Evolutionary conservation across 2,888 invertebrate genomes (phyloP), one percentile per base, ranked within the genome.

Genomic region (Cryptophagus acutangulus): DNA sequence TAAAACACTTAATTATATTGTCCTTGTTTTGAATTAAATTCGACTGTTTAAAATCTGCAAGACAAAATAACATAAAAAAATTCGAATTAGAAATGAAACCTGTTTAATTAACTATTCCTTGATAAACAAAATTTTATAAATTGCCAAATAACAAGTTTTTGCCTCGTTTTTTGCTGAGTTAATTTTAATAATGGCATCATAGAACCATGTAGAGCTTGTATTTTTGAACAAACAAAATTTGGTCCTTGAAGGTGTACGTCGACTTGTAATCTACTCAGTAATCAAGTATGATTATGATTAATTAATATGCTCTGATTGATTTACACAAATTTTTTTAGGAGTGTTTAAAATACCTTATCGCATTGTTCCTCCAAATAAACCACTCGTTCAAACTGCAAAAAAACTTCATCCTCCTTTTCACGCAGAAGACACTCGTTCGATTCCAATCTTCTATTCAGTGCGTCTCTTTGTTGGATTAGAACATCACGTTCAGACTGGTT

Each of bases 331-430:
- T 12, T 26, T 12, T 26, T 26, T 26, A 26, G 12, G 12, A 12
- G 9, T 29, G 14, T 20, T 33, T 40, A 20, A 18, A 30, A 49
- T 56, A 72, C 73, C 69, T 74, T 74, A 58, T 74, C 74, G 55
- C 74, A 74, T 56, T 74, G 74, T 56, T 78, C 78, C 59, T 79
- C 78, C 43, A 78, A 66, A 45, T 75, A 72, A 10, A 78, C 71
- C 38, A 75, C 76, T 44, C 74, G 67, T 59, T 78, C 78, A 51
- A 77, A 64, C 53, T 78, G 77, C 15, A 76, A 61, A 59, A 79
- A 79, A 17, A 78, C 71, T 52, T 79, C 78, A 54, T 78, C 78
- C 55, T 79, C 78, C 59, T 77, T 78, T 54, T 76, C 75, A 41
- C 73, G 71, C 20, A 78, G 61, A 45, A 77, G 72, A 33, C 71